Conservation (phyloP, 2,888 invertebrate genomes). For the Oasisia sp. region DNA sequence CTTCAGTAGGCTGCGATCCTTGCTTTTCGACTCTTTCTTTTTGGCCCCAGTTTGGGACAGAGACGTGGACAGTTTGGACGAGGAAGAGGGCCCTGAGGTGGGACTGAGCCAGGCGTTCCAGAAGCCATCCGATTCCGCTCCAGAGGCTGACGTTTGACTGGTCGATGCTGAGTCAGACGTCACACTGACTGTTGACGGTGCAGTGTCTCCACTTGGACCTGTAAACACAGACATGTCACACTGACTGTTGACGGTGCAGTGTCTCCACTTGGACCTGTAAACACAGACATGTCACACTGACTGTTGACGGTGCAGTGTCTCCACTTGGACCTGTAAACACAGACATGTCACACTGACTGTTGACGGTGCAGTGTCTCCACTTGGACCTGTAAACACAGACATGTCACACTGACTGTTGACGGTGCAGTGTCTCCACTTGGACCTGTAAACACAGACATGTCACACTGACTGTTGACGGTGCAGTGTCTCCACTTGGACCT, state of each 20-base stretch:
- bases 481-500: background rate
- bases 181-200: background rate
- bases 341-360: background rate
- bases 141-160: background rate
- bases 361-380: background rate
- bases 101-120: background rate
- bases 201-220: background rate
- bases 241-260: background rate
- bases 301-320: background rate
- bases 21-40: conserved; percentile 12
- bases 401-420: background rate
- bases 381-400: background rate
- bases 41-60: background rate
- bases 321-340: background rate
- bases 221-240: background rate
- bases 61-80: background rate
- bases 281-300: background rate
- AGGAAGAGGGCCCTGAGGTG: background rate
- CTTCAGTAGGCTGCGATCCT: background rate
- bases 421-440: background rate
- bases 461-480: background rate
- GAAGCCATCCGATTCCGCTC: background rate
- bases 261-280: background rate
- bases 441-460: background rate
- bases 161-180: background rate